Evolutionary conservation across 2,888 invertebrate genomes (phyloP).

Genomic region (Hybos culiciformis): DNA sequence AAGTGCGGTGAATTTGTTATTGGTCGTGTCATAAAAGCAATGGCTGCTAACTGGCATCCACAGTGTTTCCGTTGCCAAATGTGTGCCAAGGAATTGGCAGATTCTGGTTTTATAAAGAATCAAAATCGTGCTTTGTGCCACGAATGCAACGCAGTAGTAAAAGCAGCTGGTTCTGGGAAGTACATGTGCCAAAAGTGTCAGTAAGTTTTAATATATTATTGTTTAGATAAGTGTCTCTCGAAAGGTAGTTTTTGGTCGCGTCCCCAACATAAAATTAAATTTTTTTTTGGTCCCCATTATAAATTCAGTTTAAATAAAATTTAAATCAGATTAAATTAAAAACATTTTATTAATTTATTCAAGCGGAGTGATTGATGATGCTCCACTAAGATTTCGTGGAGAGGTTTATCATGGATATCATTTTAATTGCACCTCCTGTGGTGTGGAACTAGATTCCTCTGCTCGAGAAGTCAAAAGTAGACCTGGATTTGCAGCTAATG

Average conservation of each 20-base stretch:
- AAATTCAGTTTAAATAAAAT: not conserved
- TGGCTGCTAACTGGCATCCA: constrained; percentile 99
- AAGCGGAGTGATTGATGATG: constrained; percentile 82
- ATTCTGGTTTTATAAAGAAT: constrained; percentile 92
- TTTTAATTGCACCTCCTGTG: constrained; percentile 90
- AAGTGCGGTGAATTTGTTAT: constrained; percentile 89
- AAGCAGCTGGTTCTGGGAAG: constrained; percentile 88
- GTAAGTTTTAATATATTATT: constrained; percentile 52
- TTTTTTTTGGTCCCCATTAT: not conserved
- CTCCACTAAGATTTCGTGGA: constrained; percentile 80
- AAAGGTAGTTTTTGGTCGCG: no score
- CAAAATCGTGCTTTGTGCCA: constrained; percentile 77
- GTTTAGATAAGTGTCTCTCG: no score
- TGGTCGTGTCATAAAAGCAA: constrained; percentile 97
- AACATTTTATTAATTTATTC: constrained; percentile 3
- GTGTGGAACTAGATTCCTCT: constrained; percentile 84
- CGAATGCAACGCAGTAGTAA: constrained; percentile 90
- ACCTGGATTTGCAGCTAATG: constrained; percentile 78
- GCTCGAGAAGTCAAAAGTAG: constrained; percentile 90
- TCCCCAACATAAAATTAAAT: not conserved
- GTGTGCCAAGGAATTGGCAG: constrained; percentile 83
- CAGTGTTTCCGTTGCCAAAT: constrained; percentile 93
- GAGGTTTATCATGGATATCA: constrained; percentile 99
- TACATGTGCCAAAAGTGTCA: constrained; percentile 98
- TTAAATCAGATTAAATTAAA: not conserved